These are phyloP conservation scores for Mastigias papua DNA, from an alignment of 30 jellyfish, hydroid and myxozoan genomes.

Conservation along the genomic window DNA sequence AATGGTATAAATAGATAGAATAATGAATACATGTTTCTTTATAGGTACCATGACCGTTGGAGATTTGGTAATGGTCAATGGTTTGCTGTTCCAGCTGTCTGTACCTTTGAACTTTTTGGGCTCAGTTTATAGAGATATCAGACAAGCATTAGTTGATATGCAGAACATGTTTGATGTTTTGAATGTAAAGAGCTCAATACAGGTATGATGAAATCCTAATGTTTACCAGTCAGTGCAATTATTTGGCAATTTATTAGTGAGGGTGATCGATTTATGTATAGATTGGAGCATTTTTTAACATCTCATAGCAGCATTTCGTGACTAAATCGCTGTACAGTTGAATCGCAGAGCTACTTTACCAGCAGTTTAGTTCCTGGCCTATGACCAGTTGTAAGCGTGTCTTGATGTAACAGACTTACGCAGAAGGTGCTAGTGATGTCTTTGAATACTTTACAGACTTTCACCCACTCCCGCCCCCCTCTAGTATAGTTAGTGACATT, in stretches of 20 bases:
- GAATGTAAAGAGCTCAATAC: conserved; percentile 78
- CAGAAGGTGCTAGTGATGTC: too few relatives aligned
- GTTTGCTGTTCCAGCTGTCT: conserved; percentile 94
- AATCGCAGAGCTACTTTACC: too few relatives aligned
- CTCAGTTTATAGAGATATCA: conserved; percentile 95
- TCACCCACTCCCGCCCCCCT: too few relatives aligned
- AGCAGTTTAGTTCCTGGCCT: too few relatives aligned
- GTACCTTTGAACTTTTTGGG: conserved; percentile 98
- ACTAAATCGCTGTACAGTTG: too few relatives aligned
- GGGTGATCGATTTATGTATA: background rate
- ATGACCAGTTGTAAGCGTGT: too few relatives aligned
- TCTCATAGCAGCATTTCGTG: too few relatives aligned
- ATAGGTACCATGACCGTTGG: conserved; percentile 99
- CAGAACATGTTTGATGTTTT: conserved; percentile 91
- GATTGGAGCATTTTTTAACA: too few relatives aligned
- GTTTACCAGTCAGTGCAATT: too few relatives aligned
- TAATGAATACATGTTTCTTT: background rate
- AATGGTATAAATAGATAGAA: background rate
- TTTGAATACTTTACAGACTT: too few relatives aligned
- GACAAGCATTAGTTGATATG: conserved; percentile 97
- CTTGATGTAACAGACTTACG: too few relatives aligned
- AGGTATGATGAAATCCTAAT: conserved; percentile 68
- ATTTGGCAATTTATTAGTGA: background rate
- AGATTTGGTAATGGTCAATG: conserved; percentile 99
- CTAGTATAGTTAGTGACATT: too few relatives aligned